Conservation (phyloP, 2,888 invertebrate species). For the Scotopteryx bipunctaria region DNA sequence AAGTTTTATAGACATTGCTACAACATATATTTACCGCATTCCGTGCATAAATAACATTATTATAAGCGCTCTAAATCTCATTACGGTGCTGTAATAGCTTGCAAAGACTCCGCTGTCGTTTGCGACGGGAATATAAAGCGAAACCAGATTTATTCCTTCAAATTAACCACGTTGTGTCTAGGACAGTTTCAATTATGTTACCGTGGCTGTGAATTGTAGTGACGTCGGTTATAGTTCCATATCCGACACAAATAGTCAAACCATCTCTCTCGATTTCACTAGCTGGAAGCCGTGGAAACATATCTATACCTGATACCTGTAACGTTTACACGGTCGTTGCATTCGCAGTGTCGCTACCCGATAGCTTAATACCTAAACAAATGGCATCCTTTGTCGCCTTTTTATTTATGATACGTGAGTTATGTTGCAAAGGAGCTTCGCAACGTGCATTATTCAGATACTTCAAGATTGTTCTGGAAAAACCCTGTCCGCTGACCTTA, state of each 20-base stretch:
- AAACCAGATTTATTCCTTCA: constrained; percentile 70
- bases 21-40: constrained; percentile 54
- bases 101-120: constrained; percentile 70
- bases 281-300: background rate
- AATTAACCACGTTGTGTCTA: constrained; percentile 39
- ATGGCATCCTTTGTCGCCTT: constrained; percentile 68
- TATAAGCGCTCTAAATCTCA: constrained; percentile 79
- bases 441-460: constrained; percentile 57
- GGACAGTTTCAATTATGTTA: constrained; percentile 33
- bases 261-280: constrained; percentile 51
- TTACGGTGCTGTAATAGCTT: constrained; percentile 77
- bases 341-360: constrained; percentile 54
- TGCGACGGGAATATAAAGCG: constrained; percentile 78
- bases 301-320: constrained; percentile 55
- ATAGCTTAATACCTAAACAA: constrained; percentile 78
- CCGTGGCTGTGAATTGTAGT: constrained; percentile 36
- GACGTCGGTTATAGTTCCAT: constrained; percentile 39
- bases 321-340: constrained; percentile 46
- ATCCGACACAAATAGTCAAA: constrained; percentile 49
- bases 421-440: constrained; percentile 57
- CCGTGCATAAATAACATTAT: constrained; percentile 78
- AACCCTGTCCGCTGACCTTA: constrained; percentile 42
- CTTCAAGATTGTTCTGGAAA: constrained; percentile 41
- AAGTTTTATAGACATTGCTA: background rate
- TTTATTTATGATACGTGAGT: constrained; percentile 69